Evolutionary conservation across 2,797 vertebrate genomes (phyloP), one percentile per base, ranked within the genome.

Genomic region (Peromyscus aztecus): DNA sequence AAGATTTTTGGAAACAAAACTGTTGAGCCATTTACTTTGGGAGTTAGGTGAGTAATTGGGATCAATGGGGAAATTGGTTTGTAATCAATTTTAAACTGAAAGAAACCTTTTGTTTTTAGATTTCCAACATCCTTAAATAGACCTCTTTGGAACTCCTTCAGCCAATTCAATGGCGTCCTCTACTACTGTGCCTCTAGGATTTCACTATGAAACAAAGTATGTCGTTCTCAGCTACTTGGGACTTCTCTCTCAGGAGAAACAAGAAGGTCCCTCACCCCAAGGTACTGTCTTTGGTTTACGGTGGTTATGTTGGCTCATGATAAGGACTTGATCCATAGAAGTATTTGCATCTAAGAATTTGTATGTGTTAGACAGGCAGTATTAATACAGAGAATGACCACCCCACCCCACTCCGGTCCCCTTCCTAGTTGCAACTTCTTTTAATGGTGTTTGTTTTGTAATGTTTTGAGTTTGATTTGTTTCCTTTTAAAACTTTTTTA

Each of bases 141-240:
- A 91, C 90, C 37, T 92, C 29, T 94, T 6, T 75, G 96, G 97
- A 49, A 4, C 82, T 29, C 34, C 89, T 55, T 96, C 92, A 86
- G 98, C 98, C 96, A 98, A 91, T 91, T 98, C 86, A 31, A 99
- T 99, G 99, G 99, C 99, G 98, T 98, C 98, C 91, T 98, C 98
- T 95, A 83, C 98, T 98, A 89, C 98, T 49, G 99, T 99, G 99
- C 99, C 99, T 99, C 99, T 98, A 98, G 99, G 99, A 98, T 99
- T 99, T 98, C 99, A 99, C 98, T 99, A 99, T 97, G 99, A 99
- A 98, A 99, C 99, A 96, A 99, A 99, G 96, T 99, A 99, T 24
- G 99, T 99, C 59, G 99, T 99, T 97, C 99, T 99, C 98, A 99
- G 98, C 98, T 99, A 99, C 98, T 98, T 99, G 98, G 99, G 99